Conservation (phyloP, 2,113 vertebrate genomes). For the Barnardius zonarius region DNA sequence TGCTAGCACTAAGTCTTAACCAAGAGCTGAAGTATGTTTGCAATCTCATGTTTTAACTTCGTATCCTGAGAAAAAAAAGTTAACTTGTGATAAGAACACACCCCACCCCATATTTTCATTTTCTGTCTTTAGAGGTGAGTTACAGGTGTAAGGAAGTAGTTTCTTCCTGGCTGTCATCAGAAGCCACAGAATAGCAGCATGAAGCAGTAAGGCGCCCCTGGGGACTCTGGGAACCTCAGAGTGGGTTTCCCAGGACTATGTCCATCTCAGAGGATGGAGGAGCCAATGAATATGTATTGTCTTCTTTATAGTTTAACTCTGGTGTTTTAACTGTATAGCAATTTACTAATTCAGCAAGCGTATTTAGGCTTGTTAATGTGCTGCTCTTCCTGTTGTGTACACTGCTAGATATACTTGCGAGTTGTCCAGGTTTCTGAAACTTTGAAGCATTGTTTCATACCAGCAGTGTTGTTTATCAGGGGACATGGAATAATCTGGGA, state of each 20-base stretch:
- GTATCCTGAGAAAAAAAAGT: neutral
- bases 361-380: neutral
- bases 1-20: neutral
- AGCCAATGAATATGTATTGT: neutral
- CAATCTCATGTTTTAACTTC: neutral
- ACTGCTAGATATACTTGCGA: neutral
- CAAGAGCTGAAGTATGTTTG: neutral
- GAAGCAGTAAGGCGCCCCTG: neutral
- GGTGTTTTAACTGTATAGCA: neutral
- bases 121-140: neutral
- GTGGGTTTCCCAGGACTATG: fast-evolving
- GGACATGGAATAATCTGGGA: neutral
- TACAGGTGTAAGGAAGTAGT: neutral
- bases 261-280: neutral
- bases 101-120: neutral
- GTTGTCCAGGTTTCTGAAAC: neutral
- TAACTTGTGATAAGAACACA: neutral
- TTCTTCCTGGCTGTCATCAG: neutral
- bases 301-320: neutral
- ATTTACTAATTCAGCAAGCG: neutral
- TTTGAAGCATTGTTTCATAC: neutral
- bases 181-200: neutral
- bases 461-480: neutral
- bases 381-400: neutral
- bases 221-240: neutral